Conservation (phyloP, 1,140 invertebrate genomes). For the Cryptotermes secundus region DNA sequence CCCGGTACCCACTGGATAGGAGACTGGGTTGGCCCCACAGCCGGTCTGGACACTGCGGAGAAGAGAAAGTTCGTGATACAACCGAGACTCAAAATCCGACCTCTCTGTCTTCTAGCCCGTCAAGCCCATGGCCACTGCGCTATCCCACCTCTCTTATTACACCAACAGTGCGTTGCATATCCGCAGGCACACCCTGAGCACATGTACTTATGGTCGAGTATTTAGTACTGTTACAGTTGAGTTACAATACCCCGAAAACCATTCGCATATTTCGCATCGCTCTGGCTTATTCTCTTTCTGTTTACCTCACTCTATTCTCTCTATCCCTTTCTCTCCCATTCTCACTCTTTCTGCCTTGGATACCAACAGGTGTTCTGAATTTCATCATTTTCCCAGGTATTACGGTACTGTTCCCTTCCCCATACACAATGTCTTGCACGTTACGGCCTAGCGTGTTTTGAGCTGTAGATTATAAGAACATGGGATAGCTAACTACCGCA, state of each 20-base stretch:
- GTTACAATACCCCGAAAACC: background rate
- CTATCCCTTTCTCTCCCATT: no score
- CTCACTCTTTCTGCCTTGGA: background rate
- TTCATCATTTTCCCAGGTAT: conserved; percentile 11
- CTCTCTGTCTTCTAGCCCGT: no score
- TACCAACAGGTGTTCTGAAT: conserved; percentile 19
- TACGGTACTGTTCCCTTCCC: background rate
- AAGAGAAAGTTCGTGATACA: no score
- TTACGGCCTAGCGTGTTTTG: background rate
- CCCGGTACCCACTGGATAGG: no score
- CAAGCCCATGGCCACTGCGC: no score
- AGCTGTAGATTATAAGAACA: conserved; percentile 15
- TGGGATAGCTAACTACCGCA: background rate
- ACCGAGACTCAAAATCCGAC: no score
- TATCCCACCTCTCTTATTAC: background rate
- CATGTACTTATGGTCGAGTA: background rate
- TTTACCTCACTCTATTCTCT: no score
- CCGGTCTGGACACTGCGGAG: no score
- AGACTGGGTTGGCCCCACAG: no score
- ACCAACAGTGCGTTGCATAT: background rate
- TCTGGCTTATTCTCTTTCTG: no score
- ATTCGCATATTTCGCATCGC: background rate
- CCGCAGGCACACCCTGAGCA: background rate
- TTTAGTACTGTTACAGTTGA: conserved; percentile 3
- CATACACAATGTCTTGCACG: background rate